These are phyloP conservation scores for Astreopora myriophthalma DNA, from an alignment of 64 coral and sea anemone genomes.

Conservation along the genomic window DNA sequence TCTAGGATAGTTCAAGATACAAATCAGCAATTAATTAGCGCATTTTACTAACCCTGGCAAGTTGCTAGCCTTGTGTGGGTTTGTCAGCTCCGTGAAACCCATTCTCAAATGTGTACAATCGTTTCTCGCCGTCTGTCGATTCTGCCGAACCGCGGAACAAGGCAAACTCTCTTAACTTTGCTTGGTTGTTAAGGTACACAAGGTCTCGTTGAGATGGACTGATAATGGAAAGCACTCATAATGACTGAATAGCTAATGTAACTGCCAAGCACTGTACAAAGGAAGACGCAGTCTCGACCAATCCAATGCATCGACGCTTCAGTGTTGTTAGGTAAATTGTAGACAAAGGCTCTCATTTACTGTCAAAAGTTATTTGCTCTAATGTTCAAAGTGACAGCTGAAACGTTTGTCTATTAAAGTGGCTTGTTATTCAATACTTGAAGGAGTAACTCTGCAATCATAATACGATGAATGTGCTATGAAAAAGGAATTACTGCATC, in stretches of 20 bases:
- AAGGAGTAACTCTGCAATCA: neutral
- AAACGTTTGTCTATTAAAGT: neutral
- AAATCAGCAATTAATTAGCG: neutral
- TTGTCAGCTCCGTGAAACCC: constrained; percentile 88
- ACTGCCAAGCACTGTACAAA: constrained; percentile 34
- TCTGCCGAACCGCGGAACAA: neutral
- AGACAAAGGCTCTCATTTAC: constrained; percentile 53
- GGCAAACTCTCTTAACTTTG: constrained; percentile 34
- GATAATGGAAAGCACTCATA: neutral
- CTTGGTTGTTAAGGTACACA: constrained; percentile 89
- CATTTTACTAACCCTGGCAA: constrained; percentile 69
- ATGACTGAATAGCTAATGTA: constrained; percentile 26
- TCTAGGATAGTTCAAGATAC: neutral
- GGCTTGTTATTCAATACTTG: neutral
- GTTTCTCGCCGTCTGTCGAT: neutral
- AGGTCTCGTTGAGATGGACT: constrained; percentile 58
- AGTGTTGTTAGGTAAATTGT: constrained; percentile 26
- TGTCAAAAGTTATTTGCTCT: constrained; percentile 7
- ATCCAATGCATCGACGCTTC: neutral
- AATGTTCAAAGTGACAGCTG: constrained; percentile 24
- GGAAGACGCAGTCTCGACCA: neutral
- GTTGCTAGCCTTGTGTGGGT: constrained; percentile 84
- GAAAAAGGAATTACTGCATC: too few relatives aligned
- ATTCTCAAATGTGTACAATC: constrained; percentile 35
- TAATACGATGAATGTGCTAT: neutral